Base-by-base conservation (phyloP, 2,888 invertebrate species). In the Stegophylla sp. region DNA sequence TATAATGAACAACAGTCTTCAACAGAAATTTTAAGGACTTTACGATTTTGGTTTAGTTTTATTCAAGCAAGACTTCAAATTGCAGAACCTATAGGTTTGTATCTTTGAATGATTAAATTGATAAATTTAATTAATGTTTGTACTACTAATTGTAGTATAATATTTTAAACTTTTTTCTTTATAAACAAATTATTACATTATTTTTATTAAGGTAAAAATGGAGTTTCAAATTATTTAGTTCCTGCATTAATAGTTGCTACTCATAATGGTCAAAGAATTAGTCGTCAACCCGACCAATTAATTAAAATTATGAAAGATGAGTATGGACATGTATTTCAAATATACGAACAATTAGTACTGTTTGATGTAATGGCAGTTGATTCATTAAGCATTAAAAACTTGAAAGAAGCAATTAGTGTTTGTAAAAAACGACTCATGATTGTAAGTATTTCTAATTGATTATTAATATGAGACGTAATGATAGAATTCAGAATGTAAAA, bases 41-140 rank as follows among this genome's bases (percentile, higher is more conserved):
- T 91, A 45, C 88, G 89, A 84, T 93, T 92, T 87, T 93, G 93
- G 93, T 87, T 93, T 82, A 90, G 91, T 84, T 93, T 93, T 86
- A 88, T 93, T 82, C 89, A 91, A 85, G 90, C 92, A 56, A 88
- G 92, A 79, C 89, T 91, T 82, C 88, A 89, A 26, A 89, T 90
- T 48, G 87, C 89, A 63, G 89, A 90, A 84, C 90, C 90, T 81
- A 88, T 90, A 83, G 89, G 91, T 90, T 86, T 86, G 86, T 85
- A 63, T 12, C 15, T 64, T 10, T 26, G 66, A 67, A 45, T 53
- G 20, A n/a, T 53, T 53, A 5, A 69, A 59, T 45, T 63, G 41
- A 61, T n/a, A n/a, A n/a, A n/a, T n/a, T n/a, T n/a, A n/a, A n/a
- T n/a, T n/a, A n/a, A n/a, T n/a, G n/a, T n/a, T n/a, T n/a, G n/a